Evolutionary conservation across 1,140 invertebrate genomes (phyloP).

Genomic region (Contarinia nasturtii): DNA sequence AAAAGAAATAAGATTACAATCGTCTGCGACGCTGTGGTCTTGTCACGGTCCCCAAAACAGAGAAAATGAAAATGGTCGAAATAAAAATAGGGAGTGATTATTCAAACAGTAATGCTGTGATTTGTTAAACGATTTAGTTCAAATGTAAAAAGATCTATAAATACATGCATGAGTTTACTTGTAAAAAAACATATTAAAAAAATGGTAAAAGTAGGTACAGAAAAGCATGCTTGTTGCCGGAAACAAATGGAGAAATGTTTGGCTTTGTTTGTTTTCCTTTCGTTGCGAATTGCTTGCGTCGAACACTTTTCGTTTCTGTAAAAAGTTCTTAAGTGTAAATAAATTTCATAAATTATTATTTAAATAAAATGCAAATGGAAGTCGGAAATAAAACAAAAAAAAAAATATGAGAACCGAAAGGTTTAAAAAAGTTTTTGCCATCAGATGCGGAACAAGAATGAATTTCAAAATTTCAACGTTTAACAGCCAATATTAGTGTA

Average conservation of each 20-base stretch:
- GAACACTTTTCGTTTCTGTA: too few species aligned
- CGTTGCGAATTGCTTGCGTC: too few species aligned
- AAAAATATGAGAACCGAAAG: background rate
- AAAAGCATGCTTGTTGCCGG: too few species aligned
- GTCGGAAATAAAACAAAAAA: background rate
- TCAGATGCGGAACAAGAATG: background rate
- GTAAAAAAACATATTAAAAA: background rate
- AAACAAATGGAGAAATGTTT: too few species aligned
- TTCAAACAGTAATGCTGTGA: slow-evolving; percentile 10
- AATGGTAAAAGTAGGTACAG: too few species aligned
- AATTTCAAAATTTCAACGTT: background rate
- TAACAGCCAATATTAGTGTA: background rate
- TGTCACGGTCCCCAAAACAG: too few species aligned
- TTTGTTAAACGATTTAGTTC: slow-evolving; percentile 17
- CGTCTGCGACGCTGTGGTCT: too few species aligned
- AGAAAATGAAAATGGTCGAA: background rate
- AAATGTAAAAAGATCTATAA: slow-evolving; percentile 17
- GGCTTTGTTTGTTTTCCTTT: too few species aligned
- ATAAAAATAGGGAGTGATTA: background rate
- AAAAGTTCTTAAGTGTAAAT: background rate
- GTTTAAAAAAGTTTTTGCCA: too few species aligned
- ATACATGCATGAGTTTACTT: background rate
- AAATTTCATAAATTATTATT: background rate
- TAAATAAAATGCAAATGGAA: background rate
- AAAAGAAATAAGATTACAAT: background rate